phyloP scores from a whole-genome alignment of 2,888 invertebrate genomes.

The Pyrgus malvae region DNA sequence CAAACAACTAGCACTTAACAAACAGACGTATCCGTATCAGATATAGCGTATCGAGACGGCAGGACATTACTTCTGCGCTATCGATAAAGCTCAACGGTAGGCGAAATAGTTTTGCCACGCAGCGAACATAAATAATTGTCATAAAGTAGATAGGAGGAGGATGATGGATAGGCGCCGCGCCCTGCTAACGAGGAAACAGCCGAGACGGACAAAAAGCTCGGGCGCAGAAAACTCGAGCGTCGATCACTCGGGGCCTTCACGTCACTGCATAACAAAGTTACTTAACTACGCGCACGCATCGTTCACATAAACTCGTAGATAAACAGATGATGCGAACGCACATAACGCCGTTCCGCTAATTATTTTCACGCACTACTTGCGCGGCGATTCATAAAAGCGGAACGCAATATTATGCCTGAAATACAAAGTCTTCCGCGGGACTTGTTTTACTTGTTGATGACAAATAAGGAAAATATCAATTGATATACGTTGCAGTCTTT shows the following conservation, averaged over 20 bases:
- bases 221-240: conserved; percentile 36
- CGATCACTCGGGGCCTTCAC: conserved; percentile 33
- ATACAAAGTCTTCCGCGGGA: conserved; percentile 24
- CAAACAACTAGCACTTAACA: conserved; percentile 78
- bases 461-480: conserved; percentile 23
- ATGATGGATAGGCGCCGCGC: conserved; percentile 67
- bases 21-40: conserved; percentile 81
- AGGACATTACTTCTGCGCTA: conserved; percentile 78
- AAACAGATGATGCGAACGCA: conserved; percentile 49
- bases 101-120: conserved; percentile 77
- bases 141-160: conserved; percentile 75
- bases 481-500: too few relatives aligned
- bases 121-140: conserved; percentile 80
- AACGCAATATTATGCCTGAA: conserved; percentile 39
- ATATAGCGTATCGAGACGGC: conserved; percentile 75
- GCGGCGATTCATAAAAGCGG: conserved; percentile 44
- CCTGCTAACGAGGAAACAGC: conserved; percentile 64
- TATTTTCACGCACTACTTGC: conserved; percentile 48
- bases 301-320: conserved; percentile 41
- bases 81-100: conserved; percentile 81
- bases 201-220: conserved; percentile 43
- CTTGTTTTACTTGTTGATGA: conserved; percentile 9
- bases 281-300: conserved; percentile 44
- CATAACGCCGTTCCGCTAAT: conserved; percentile 46
- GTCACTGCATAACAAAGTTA: conserved; percentile 42